These are phyloP conservation scores for Drosophila yooni DNA, from an alignment of 2,888 invertebrate species.

Conservation along the genomic window DNA sequence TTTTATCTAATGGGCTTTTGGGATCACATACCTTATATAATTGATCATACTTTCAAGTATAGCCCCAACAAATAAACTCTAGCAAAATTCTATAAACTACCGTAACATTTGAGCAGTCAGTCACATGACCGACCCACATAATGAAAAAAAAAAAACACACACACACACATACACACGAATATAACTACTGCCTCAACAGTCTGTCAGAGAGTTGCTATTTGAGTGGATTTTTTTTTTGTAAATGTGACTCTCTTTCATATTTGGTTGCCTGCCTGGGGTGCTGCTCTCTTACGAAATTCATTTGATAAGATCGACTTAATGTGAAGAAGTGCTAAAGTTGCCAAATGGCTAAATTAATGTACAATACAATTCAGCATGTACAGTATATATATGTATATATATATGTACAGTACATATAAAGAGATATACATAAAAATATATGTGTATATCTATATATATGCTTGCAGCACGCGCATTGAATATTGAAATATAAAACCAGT, in stretches of 20 bases:
- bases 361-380: constrained; percentile 14
- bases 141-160: constrained; percentile 19
- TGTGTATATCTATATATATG: constrained; percentile 7
- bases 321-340: constrained; percentile 49
- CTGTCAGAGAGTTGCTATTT: constrained; percentile 21
- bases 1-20: background rate
- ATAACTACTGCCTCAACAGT: constrained; percentile 31
- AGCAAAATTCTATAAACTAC: constrained; percentile 37
- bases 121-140: constrained; percentile 68
- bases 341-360: constrained; percentile 38
- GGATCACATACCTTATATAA: constrained; percentile 27
- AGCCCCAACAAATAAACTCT: background rate
- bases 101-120: constrained; percentile 48
- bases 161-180: background rate
- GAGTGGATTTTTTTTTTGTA: background rate
- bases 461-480: constrained; percentile 48
- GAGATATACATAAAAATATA: constrained; percentile 4
- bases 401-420: background rate
- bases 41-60: constrained; percentile 9
- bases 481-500: constrained; percentile 73
- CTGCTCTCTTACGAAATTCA: constrained; percentile 47
- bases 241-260: constrained; percentile 17
- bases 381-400: background rate
- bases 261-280: background rate
- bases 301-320: constrained; percentile 67